Conservation (phyloP, 2,113 vertebrate genomes). For the Motacilla tschutschensis region DNA sequence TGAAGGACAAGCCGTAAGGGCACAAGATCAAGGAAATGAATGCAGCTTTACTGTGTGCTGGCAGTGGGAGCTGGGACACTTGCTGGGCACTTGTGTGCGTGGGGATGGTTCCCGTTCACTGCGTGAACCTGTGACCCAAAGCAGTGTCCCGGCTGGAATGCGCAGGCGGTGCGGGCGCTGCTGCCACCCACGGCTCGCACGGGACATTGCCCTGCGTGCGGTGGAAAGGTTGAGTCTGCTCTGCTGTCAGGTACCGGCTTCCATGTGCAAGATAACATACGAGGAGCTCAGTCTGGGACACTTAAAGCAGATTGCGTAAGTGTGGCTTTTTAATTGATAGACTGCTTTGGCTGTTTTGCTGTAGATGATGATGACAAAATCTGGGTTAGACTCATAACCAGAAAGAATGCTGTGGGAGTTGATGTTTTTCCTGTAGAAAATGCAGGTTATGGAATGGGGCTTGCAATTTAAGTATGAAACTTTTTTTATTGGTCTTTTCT, state of each 20-base stretch:
- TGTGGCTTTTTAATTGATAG: background rate
- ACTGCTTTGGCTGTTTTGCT: background rate
- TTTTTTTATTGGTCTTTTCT: background rate
- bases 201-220: background rate
- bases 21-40: background rate
- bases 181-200: background rate
- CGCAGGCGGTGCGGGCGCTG: background rate
- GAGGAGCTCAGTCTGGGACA: background rate
- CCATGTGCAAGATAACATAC: background rate
- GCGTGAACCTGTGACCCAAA: background rate
- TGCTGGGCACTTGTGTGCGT: background rate
- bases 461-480: background rate
- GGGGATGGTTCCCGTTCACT: background rate
- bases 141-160: background rate
- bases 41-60: fast-evolving
- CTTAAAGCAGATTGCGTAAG: background rate
- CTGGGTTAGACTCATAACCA: background rate
- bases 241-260: background rate
- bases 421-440: background rate
- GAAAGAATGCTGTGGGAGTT: background rate
- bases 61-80: background rate
- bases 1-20: background rate
- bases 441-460: background rate
- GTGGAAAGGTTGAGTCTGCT: background rate
- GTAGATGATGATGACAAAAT: background rate